Conservation (phyloP, 2,113 vertebrate species). For the Sinosuthora webbiana region DNA sequence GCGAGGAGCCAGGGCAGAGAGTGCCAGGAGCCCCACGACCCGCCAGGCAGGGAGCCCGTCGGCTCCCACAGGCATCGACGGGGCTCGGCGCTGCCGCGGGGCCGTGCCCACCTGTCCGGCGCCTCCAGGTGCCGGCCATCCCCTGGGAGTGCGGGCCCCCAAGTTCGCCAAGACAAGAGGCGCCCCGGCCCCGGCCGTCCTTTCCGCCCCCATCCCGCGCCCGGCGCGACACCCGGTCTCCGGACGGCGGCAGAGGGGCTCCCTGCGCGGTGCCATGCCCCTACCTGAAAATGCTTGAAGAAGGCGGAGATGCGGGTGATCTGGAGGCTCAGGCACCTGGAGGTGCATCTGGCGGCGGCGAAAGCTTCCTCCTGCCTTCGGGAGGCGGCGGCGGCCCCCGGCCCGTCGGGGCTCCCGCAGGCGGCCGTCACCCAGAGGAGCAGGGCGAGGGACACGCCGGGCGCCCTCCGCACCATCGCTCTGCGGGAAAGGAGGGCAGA, state of each 20-base stretch:
- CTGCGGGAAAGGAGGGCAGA: background rate
- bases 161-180: background rate
- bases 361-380: slow-evolving; percentile 85
- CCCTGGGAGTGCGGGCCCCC: background rate
- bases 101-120: background rate
- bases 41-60: background rate
- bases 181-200: background rate
- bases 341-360: slow-evolving; percentile 87
- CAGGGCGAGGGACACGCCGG: slow-evolving; percentile 69
- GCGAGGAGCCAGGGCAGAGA: background rate
- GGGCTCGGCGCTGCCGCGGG: background rate
- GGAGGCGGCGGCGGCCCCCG: slow-evolving; percentile 54
- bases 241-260: background rate
- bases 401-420: slow-evolving; percentile 69
- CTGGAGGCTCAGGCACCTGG: slow-evolving; percentile 93
- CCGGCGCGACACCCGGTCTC: background rate
- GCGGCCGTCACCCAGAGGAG: slow-evolving; percentile 84
- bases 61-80: background rate
- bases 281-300: slow-evolving; percentile 92
- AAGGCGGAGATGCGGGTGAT: slow-evolving; percentile 94
- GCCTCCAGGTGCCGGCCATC: background rate
- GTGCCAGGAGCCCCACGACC: background rate
- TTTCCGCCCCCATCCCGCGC: background rate
- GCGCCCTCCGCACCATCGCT: slow-evolving; percentile 77
- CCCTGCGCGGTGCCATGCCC: background rate